Base-by-base conservation (phyloP, 2,113 vertebrate genomes). In the Asarcornis scutulata region DNA sequence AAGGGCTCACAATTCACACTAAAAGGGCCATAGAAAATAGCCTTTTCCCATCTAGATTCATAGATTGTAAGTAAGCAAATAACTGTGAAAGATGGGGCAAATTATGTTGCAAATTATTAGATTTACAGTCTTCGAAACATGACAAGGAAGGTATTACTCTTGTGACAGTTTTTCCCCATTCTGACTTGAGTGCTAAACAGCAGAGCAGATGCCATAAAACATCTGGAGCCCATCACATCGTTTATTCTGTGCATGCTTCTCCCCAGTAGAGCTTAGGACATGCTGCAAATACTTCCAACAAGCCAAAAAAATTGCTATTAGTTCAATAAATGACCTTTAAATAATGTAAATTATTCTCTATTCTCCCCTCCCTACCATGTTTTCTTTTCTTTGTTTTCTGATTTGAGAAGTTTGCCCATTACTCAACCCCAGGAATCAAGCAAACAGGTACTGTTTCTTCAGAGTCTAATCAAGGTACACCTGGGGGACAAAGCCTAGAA, bases 171-270 rank as follows among this genome's bases (percentile, higher is more conserved):
- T 66, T 62, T 25, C 6, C 56, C 71, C 36, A 32, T 73, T 91
- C 69, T 86, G 76, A 90, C 46, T 59, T 78, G 26, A 93, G 79
- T 72, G 75, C 21, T 75, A 59, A 92, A 83, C 46, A 74, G 84
- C 59, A 89, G 42, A 90, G 56, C 29, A 71, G 84, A 69, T 91
- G 90, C 46, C 71, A 95, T 48, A 74, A 95, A 91, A 67, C 46
- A 94, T 15, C 42, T 56, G 18, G 13, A 52, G 34, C 46, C 50
- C 64, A 40, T 93, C 48, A 73, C 32, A 36, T 44, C 14, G 13
- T 75, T 46, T 68, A 14, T 68, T 60, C 67, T 79, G 46, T 58
- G 32, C 46, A 23, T 36, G 32, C 36, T 88, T 44, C 22, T 64
- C 42, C 40, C 29, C 80, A 87, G 66, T 11, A 86, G 27, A 87